These are phyloP conservation scores for Cariama cristata DNA, from an alignment of 2,113 vertebrate genomes.

Conservation along the genomic window DNA sequence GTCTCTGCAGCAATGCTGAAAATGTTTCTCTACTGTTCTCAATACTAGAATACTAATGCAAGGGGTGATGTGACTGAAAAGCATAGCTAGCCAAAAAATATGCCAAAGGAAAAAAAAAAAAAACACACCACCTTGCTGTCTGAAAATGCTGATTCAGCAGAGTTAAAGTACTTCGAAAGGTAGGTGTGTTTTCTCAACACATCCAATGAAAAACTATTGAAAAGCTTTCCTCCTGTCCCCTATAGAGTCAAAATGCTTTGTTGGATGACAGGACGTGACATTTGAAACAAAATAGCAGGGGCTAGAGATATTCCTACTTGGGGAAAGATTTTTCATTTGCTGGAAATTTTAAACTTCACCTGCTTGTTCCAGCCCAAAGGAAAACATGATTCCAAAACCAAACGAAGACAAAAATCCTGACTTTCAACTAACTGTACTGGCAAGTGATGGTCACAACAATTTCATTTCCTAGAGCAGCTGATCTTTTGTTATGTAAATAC, in stretches of 20 bases:
- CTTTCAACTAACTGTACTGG: not conserved
- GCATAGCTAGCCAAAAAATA: not conserved
- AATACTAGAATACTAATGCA: slow-evolving; percentile 22
- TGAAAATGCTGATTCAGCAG: slow-evolving; percentile 6
- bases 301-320: not conserved
- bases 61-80: not conserved
- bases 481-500: not conserved
- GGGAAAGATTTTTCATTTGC: not conserved
- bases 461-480: not conserved
- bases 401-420: not conserved
- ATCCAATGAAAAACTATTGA: not conserved
- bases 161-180: not conserved
- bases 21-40: not conserved
- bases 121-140: not conserved
- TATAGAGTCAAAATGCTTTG: not conserved
- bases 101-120: not conserved
- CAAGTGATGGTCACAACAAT: not conserved
- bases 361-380: not conserved
- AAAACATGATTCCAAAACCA: not conserved
- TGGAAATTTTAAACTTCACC: not conserved
- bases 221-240: not conserved
- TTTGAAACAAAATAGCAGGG: not conserved
- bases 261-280: not conserved
- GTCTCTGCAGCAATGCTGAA: not conserved
- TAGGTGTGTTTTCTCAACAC: not conserved